A percentile compares a stretch with the other conserved stretches of the same genome.
phyloP scores from a whole-genome alignment of 2,113 vertebrate genomes.

The Ranitomeya imitator region DNA sequence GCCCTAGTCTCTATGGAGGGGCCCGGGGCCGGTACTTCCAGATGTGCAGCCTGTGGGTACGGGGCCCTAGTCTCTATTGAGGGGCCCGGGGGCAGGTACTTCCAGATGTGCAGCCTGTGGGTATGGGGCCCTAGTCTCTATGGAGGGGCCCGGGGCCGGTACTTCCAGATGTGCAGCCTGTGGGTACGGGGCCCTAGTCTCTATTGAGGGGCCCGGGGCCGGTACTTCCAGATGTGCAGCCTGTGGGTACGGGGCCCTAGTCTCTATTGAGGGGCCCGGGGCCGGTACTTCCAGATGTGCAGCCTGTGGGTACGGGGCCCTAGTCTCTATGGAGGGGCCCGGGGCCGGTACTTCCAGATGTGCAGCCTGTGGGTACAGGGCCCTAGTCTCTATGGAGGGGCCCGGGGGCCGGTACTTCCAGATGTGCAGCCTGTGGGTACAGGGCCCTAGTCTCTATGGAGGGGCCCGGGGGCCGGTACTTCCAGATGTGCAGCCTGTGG shows the following conservation, averaged over 20 bases:
- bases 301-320: no score
- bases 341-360: not conserved
- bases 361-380: no score
- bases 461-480: not conserved
- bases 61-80: not conserved
- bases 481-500: no score
- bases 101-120: no score
- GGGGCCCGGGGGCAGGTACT: not conserved
- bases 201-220: not conserved
- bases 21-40: not conserved
- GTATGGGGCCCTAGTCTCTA: not conserved
- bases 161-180: no score
- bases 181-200: not conserved
- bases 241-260: no score
- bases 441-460: not conserved
- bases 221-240: not conserved
- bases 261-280: not conserved
- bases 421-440: no score
- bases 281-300: not conserved
- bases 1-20: not conserved
- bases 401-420: not conserved
- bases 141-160: not conserved
- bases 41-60: no score
- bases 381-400: not conserved
- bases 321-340: not conserved